Base-by-base conservation (phyloP, 1,140 invertebrate species). In the Neodiprion lecontei region DNA sequence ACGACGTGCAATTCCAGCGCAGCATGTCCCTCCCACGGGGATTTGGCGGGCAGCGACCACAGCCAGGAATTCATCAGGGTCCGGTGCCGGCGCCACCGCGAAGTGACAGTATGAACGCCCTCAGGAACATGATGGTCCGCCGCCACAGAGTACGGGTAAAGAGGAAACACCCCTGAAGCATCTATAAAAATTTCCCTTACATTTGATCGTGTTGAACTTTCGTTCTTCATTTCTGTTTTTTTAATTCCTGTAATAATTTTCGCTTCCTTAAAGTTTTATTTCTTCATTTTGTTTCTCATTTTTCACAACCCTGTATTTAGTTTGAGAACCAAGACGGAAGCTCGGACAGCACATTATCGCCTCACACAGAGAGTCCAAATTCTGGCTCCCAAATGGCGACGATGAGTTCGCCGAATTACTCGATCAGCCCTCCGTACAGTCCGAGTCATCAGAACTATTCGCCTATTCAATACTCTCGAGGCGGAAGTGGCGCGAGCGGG, bases 21-120 rank as follows among this genome's bases (percentile, higher is more conserved):
- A 87, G 85, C 76, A 86, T 89, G 87, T 90, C 89, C 10, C 76
- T 90, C 12, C 89, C 89, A 7, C 79, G 88, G 50, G 88, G 88
- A 21, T 88, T 89, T 72, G 88, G 88, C 1, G 86, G 87, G 0
- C 86, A 88, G 49, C 78, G 79, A 47, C 77, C 76, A 8, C 76
- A 85, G 5, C 81, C 85, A 0, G 79, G 79, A 14, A 70, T 82
- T 4, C 80, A 83, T 69, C 82, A 84, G 23, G 75, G 77, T 10
- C 88, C 88, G 0, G 85, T 88, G 48, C 82, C 85, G 1, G 85
- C 88, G n/a, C 86, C 87, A 9, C 88, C 88, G 0, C 82, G 88
- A 10, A 87, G 88, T 72, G 88, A 89, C 78, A 89, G 88, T 48
- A 88, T 89, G 79, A 85, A 85, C 66, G 88, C 86, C 8, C 76